Evolutionary conservation across 92 coral and sea anemone species (phyloP), one percentile per base, ranked within the genome.

Genomic region (Heliopora coerulea): DNA sequence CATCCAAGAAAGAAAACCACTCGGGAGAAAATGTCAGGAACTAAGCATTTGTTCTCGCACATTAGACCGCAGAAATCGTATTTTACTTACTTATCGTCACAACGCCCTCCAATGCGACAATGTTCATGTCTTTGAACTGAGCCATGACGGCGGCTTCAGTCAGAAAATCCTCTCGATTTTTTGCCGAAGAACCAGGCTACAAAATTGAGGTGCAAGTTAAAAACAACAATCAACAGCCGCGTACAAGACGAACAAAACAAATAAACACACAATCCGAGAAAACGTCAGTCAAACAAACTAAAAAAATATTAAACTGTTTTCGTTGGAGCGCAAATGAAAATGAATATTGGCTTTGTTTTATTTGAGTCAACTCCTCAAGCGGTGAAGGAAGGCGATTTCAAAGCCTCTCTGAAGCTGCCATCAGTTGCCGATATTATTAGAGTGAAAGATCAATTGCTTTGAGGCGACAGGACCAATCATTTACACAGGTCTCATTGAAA

Each of bases 81-180:
- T 3, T 25, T n/a, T n/a, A 82, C 92, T 82, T 90, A 82, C 99
- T 86, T 20, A 78, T 83, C 10, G 99, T 90, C 14, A 95, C 84
- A 2, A 95, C 99, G 10, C 99, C 99, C 32, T 79, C 87, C 48
- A 95, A 73, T 13, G 81, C 76, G 20, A 95, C 88, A 58, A 95
- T 96, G 60, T 95, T 95, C 21, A 85, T 62, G 37, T 95, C 95
- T 65, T 88, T 83, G 65, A 95, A 95, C 77, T 95, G 99, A 1
- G 95, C 99, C 96, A 95, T 88, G 77, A 95, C 85, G 27, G 99
- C 91, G 0, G 99, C 99, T 74, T 95, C 99, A 3, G 90, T 84
- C 23, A 95, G 81, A 59, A 95, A 95, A 62, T 95, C 99, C 40
- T 90, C 96, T 10, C 88, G 88, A 20, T 84, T 88, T 85, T 90